Conservation (phyloP, 1,140 invertebrate species). For the Nylanderia fulva region DNA sequence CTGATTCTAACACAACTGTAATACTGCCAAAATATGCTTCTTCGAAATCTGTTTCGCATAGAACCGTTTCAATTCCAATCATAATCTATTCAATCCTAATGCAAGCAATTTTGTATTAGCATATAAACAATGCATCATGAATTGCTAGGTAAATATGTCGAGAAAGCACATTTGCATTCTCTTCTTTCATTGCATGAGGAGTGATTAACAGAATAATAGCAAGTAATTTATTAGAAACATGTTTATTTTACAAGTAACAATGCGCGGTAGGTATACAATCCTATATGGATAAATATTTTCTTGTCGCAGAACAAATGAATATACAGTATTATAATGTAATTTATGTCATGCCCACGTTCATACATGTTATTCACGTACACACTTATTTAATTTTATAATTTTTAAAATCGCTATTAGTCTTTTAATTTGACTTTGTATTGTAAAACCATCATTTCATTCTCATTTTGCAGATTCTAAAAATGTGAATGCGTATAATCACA, state of each 20-base stretch:
- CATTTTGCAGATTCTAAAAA: neutral
- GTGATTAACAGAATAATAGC: neutral
- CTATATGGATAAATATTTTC: constrained; percentile 64
- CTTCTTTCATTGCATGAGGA: too few species aligned
- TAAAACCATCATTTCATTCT: constrained; percentile 37
- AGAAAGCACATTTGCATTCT: neutral
- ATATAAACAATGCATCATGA: constrained; percentile 50
- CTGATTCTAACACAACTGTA: neutral
- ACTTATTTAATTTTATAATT: constrained; percentile 44
- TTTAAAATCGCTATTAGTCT: neutral
- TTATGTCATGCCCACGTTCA: constrained; percentile 31
- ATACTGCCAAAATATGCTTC: neutral
- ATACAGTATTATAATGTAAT: constrained; percentile 64
- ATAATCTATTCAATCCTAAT: constrained; percentile 38
- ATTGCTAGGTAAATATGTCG: neutral
- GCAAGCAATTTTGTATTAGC: constrained; percentile 60
- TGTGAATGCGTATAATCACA: neutral
- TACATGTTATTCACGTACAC: constrained; percentile 65
- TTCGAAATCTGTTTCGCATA: constrained; percentile 27
- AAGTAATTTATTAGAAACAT: constrained; percentile 73
- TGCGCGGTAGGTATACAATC: constrained; percentile 69
- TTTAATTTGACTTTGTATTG: constrained; percentile 62
- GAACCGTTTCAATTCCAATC: constrained; percentile 38
- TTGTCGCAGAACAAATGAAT: constrained; percentile 39
- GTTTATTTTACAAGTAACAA: constrained; percentile 78